Conservation (phyloP, 2,888 invertebrate genomes). For the Trichogramma dendrolimi region DNA sequence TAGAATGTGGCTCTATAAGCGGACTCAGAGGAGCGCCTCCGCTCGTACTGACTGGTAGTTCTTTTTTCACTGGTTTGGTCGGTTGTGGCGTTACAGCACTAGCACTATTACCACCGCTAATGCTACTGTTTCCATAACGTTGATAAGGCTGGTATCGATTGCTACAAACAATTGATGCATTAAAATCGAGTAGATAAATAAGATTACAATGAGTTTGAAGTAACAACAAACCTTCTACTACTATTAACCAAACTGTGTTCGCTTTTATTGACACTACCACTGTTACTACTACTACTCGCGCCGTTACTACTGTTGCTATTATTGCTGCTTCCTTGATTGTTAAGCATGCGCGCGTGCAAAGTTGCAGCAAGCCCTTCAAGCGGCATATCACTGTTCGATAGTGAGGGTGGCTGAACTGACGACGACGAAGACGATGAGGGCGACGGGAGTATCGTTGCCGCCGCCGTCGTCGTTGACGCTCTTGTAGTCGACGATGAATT, state of each 20-base stretch:
- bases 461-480: slow-evolving; percentile 35
- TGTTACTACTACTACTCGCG: slow-evolving; percentile 38
- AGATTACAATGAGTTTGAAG: neutral
- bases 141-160: slow-evolving; percentile 48
- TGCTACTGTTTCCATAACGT: slow-evolving; percentile 39
- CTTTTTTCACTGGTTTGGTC: slow-evolving; percentile 43
- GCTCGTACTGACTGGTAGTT: slow-evolving; percentile 47
- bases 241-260: neutral
- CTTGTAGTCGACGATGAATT: slow-evolving; percentile 50
- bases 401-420: slow-evolving; percentile 33
- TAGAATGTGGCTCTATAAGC: slow-evolving; percentile 63
- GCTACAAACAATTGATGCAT: neutral
- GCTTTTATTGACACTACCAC: neutral
- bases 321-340: slow-evolving; percentile 55
- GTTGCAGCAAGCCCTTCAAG: slow-evolving; percentile 76
- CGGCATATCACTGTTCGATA: slow-evolving; percentile 47
- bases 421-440: slow-evolving; percentile 33
- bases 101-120: slow-evolving; percentile 35
- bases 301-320: slow-evolving; percentile 34
- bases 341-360: slow-evolving; percentile 72
- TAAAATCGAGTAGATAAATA: neutral
- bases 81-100: slow-evolving; percentile 41
- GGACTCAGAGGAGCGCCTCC: slow-evolving; percentile 57
- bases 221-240: slow-evolving; percentile 1
- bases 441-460: slow-evolving; percentile 24